phyloP scores from a whole-genome alignment of 2,888 invertebrate species.

The Acanthosepion pharaonis region DNA sequence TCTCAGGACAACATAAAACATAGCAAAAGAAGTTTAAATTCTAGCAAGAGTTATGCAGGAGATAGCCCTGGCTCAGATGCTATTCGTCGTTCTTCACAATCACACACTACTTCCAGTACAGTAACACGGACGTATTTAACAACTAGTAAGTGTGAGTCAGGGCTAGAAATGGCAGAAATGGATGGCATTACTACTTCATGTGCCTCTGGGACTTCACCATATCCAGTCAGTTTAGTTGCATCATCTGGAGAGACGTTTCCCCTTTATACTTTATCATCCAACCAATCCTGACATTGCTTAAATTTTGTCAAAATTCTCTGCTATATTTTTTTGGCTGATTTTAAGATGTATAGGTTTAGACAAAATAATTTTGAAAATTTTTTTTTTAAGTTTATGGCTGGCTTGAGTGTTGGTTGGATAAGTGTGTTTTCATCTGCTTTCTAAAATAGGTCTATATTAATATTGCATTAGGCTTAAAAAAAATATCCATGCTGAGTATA shows the following conservation, averaged over 20 bases:
- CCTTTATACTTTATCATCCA: conserved; percentile 43
- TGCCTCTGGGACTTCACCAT: conserved; percentile 33
- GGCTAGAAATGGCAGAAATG: conserved; percentile 10
- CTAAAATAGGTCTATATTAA: not conserved
- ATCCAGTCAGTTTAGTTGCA: conserved; percentile 46
- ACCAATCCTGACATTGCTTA: conserved; percentile 40
- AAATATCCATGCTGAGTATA: not conserved
- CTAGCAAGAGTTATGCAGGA: not conserved
- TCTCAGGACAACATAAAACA: conserved; percentile 37
- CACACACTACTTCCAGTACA: not conserved
- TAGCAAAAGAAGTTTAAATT: conserved; percentile 34
- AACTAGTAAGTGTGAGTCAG: conserved; percentile 37
- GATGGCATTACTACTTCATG: conserved; percentile 20
- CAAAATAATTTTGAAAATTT: not conserved
- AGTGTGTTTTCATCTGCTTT: not conserved
- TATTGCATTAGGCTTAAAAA: not conserved
- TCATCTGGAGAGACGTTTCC: conserved; percentile 46
- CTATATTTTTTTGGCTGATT: not conserved
- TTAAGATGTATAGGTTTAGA: not conserved
- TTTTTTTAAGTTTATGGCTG: not conserved
- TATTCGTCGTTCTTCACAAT: not conserved
- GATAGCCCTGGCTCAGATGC: not conserved
- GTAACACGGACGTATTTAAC: conserved; percentile 23
- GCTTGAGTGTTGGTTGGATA: not conserved
- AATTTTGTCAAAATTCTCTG: not conserved